phyloP scores from a whole-genome alignment of 1,140 invertebrate species.

The Aphaenogaster ashmeadi region DNA sequence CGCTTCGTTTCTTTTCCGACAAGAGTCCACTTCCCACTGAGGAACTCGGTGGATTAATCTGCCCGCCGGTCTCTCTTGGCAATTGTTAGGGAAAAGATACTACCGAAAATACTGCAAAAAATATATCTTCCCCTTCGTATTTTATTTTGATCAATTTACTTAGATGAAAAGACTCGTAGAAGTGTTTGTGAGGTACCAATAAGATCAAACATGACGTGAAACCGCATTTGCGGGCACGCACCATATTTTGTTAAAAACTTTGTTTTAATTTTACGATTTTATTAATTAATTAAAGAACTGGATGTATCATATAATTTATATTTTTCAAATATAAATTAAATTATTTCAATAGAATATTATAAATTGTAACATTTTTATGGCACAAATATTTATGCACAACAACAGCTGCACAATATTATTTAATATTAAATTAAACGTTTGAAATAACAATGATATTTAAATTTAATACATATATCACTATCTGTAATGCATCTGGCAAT shows the following conservation, averaged over 20 bases:
- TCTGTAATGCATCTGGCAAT: neutral
- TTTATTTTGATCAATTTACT: slow-evolving; percentile 12
- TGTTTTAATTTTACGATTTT: neutral
- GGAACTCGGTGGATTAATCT: slow-evolving; percentile 23
- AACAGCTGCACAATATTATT: neutral
- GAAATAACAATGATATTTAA: neutral
- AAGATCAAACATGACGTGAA: neutral
- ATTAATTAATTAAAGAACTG: neutral
- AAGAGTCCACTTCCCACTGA: slow-evolving; percentile 33
- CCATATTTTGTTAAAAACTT: neutral
- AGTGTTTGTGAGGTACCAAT: neutral
- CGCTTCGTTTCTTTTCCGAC: slow-evolving; percentile 48
- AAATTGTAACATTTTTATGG: neutral
- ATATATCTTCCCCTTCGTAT: neutral
- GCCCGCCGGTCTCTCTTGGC: neutral
- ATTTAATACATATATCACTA: neutral
- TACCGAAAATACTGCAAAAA: neutral
- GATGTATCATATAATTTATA: neutral
- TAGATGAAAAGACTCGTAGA: neutral
- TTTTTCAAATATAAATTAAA: slow-evolving; percentile 25
- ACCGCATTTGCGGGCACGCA: neutral
- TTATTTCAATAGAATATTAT: slow-evolving; percentile 4
- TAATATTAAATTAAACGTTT: slow-evolving; percentile 12
- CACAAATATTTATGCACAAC: neutral
- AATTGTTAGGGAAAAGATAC: slow-evolving; percentile 40